These are phyloP conservation scores for Umimayanthus kanabou DNA, from an alignment of 92 coral and sea anemone genomes.

Conservation along the genomic window DNA sequence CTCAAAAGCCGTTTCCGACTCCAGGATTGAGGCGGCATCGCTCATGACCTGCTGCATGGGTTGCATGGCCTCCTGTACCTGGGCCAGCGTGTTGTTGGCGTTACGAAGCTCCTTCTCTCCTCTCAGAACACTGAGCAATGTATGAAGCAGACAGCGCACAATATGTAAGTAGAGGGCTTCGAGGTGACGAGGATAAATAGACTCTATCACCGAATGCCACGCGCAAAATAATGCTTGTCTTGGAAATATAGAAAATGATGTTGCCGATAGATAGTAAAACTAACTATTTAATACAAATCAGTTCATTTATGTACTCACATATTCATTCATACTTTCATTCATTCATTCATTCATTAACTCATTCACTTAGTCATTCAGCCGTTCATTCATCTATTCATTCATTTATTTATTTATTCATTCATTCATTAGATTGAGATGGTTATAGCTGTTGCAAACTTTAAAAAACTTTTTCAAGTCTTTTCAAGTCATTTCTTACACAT, in stretches of 20 bases:
- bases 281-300: background rate
- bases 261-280: background rate
- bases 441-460: too few relatives aligned
- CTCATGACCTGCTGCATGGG: constrained; percentile 91
- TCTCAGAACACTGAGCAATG: constrained; percentile 43
- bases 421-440: too few relatives aligned
- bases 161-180: background rate
- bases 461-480: too few relatives aligned
- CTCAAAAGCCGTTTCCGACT: constrained; percentile 79
- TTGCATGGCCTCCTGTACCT: constrained; percentile 78
- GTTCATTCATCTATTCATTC: too few relatives aligned
- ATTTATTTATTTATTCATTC: too few relatives aligned
- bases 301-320: background rate
- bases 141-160: background rate
- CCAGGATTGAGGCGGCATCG: constrained; percentile 78
- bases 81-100: constrained; percentile 85
- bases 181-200: background rate
- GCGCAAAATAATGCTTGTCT: background rate
- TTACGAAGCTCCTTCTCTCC: constrained; percentile 77
- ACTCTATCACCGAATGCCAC: background rate
- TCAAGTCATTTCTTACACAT: too few relatives aligned
- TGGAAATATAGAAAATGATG: background rate
- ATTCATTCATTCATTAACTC: too few relatives aligned
- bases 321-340: background rate
- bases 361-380: too few relatives aligned